Evolutionary conservation across 2,888 invertebrate genomes (phyloP).

Genomic region (Nymphalis urticae): DNA sequence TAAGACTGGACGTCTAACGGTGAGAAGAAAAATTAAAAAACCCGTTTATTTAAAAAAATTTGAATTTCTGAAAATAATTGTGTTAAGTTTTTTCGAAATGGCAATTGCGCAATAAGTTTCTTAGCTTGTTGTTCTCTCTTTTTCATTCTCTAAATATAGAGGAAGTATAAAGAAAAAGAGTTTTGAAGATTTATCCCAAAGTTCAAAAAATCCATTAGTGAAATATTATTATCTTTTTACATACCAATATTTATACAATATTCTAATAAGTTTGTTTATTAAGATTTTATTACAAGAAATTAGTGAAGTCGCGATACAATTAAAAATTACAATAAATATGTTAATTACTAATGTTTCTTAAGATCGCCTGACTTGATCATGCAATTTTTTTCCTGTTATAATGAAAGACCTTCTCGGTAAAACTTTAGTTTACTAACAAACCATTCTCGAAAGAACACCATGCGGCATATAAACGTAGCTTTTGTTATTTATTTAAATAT

Average conservation of each 20-base stretch:
- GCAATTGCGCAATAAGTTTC: too few relatives aligned
- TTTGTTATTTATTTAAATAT: conserved; percentile 16
- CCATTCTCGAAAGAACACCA: conserved; percentile 41
- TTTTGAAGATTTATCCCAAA: not conserved
- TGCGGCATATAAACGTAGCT: conserved; percentile 47
- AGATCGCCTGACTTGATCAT: conserved; percentile 52
- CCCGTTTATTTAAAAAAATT: too few relatives aligned
- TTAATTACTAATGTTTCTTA: conserved; percentile 48
- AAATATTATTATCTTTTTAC: too few relatives aligned
- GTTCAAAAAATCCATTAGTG: too few relatives aligned
- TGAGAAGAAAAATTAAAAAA: too few relatives aligned
- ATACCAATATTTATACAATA: too few relatives aligned
- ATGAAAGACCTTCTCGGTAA: conserved; percentile 41
- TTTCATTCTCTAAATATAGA: too few relatives aligned
- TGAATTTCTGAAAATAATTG: too few relatives aligned
- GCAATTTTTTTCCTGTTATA: conserved; percentile 55
- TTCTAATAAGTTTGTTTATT: too few relatives aligned
- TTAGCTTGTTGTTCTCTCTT: too few relatives aligned
- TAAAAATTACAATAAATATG: conserved; percentile 33
- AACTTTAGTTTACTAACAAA: conserved; percentile 50
- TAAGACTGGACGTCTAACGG: too few relatives aligned
- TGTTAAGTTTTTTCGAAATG: too few relatives aligned
- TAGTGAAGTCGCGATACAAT: conserved; percentile 14
- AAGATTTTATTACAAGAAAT: not conserved
- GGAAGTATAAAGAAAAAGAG: not conserved